Evolutionary conservation across 2,113 vertebrate species (phyloP).

Genomic region (Scopus umbretta): DNA sequence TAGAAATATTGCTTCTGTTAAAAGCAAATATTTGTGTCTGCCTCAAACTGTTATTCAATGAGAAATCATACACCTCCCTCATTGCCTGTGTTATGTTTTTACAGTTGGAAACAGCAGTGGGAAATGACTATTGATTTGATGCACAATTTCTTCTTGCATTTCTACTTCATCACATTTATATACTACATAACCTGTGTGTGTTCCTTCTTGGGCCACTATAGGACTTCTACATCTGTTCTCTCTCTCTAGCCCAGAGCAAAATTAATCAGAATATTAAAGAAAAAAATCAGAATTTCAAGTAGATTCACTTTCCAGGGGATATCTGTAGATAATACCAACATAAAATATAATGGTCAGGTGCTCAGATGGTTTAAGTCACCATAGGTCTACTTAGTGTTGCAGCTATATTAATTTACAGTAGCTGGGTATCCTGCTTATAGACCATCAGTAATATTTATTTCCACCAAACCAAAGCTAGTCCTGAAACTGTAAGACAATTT

Average conservation of each 20-base stretch:
- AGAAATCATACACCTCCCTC: not conserved
- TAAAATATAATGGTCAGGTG: not conserved
- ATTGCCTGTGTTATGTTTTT: not conserved
- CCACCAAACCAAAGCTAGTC: not conserved
- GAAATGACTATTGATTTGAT: slow-evolving; percentile 15
- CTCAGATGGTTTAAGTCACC: not conserved
- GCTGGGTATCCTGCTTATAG: not conserved
- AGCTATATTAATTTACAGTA: not conserved
- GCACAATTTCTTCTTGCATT: not conserved
- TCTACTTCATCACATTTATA: slow-evolving; percentile 26
- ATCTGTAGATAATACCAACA: not conserved
- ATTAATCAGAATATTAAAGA: not conserved
- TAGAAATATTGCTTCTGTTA: not conserved
- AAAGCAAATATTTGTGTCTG: slow-evolving; percentile 19
- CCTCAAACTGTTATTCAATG: not conserved
- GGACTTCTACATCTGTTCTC: not conserved
- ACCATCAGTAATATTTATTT: not conserved
- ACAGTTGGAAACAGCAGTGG: not conserved
- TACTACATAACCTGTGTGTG: not conserved
- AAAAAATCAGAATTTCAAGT: not conserved
- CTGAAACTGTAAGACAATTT: not conserved
- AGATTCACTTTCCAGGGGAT: not conserved
- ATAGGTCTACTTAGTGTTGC: not conserved
- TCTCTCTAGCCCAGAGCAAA: not conserved
- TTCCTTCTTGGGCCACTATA: not conserved